Evolutionary conservation across 64 coral and sea anemone genomes (phyloP), one percentile per base, ranked within the genome.

Genomic region (Montipora cactus): DNA sequence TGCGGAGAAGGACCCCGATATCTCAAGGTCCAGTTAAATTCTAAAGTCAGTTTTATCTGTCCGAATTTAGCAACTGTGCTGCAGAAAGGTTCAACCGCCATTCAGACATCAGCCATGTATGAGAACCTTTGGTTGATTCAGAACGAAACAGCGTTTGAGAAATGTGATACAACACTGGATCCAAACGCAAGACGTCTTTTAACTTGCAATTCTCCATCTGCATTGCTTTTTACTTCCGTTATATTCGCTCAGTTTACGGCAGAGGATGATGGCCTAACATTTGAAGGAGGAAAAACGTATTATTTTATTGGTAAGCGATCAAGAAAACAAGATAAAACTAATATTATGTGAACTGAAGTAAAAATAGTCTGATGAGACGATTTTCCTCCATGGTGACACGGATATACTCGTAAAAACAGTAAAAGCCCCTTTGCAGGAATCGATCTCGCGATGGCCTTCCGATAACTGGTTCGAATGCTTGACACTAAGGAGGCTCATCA

Each of bases 1-100:
- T 71, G 62, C 7, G 37, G 44, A 3, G 18, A 3, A 5, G 67
- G 67, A 20, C 66, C 61, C 16, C 67, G 67, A 44, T 13, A 3
- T 49, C 45, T 86, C 4, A 86, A 86, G 47, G 28, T 86, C 15
- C 18, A 50, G 48, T 8, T 68, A 5, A 14, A 47, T 1, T 70
- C 82, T 71, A 86, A 72, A 86, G 46, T 86, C 61, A 51, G 20
- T 11, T 86, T 86, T 71, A 5, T 72, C 20, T 86, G 82, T 72
- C 82, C 82, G 23, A 86, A 86, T 86, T 10, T 52, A 5, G 82
- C 82, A 4, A 86, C 82, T 20, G 62, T 86, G 37, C 15, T 86
- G 16, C 62, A 72, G 18, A 49, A 37, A 10, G 71, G 61, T 71
- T 20, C n/a, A 13, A 9, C 6, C 2, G 45, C 44, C 7, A 59